These are phyloP conservation scores for Poecilia velifera DNA, from an alignment of 2,797 vertebrate genomes.

Conservation along the genomic window DNA sequence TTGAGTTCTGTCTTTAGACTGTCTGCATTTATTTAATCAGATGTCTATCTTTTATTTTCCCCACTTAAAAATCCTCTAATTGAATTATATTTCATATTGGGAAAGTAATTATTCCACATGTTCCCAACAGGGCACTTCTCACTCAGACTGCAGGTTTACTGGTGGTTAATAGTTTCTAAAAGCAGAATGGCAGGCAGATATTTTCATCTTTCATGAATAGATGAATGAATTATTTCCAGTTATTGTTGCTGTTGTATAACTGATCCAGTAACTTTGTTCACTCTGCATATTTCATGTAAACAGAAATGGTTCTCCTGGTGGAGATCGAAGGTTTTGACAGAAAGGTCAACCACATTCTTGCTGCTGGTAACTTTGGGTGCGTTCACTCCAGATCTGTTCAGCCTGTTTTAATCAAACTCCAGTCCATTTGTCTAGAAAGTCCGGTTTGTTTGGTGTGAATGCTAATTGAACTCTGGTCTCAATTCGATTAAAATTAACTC, in stretches of 20 bases:
- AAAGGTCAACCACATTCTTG: background rate
- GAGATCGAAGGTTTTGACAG: background rate
- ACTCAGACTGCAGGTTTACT: background rate
- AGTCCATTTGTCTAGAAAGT: background rate
- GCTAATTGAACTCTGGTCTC: no score
- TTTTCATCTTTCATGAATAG: background rate
- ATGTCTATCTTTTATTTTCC: background rate
- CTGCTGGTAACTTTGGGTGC: background rate
- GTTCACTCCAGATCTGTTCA: no score
- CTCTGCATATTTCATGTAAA: background rate
- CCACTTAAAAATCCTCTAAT: background rate
- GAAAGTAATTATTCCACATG: background rate
- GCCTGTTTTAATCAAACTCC: no score
- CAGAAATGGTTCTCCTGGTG: background rate
- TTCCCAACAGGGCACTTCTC: background rate
- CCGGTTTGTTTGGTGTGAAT: background rate
- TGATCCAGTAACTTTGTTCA: background rate
- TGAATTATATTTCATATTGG: background rate
- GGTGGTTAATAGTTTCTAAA: background rate
- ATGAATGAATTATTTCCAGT: background rate
- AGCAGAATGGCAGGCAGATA: background rate
- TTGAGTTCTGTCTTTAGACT: background rate
- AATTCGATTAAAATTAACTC: no score
- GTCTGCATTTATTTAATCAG: background rate
- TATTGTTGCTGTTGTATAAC: background rate